Percentiles rank a stretch among this genome's conserved stretches.
These are phyloP conservation scores for Myiotriccus ornatus DNA, from an alignment of 2,797 vertebrate genomes.

Conservation along the genomic window DNA sequence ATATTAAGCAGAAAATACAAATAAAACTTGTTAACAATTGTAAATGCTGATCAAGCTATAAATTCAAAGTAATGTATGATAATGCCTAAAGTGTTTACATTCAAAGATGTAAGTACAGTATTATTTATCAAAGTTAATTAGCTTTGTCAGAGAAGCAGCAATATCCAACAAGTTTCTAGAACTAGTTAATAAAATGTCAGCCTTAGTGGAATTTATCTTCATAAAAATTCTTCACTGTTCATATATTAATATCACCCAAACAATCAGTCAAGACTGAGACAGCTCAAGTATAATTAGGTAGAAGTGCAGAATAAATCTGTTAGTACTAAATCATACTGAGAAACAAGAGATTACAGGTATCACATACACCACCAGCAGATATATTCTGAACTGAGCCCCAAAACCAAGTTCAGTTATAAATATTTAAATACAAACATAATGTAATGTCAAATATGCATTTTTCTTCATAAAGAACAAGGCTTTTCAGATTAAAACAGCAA, in stretches of 20 bases:
- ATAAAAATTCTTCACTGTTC: neutral
- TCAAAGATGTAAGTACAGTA: neutral
- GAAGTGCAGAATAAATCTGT: neutral
- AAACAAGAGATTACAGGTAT: neutral
- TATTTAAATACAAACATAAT: neutral
- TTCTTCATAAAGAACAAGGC: neutral
- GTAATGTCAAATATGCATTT: neutral
- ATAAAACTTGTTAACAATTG: neutral
- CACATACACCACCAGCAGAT: neutral
- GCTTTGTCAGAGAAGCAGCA: neutral
- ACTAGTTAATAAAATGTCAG: constrained; percentile 30
- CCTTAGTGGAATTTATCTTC: constrained; percentile 17
- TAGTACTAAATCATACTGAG: neutral
- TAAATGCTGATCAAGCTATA: neutral
- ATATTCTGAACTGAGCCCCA: neutral
- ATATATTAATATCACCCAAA: neutral
- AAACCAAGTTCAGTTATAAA: neutral
- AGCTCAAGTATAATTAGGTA: neutral
- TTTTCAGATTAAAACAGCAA: neutral
- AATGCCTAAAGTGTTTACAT: neutral
- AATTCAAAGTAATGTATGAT: neutral
- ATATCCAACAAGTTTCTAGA: neutral
- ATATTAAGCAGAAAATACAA: neutral
- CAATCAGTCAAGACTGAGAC: neutral
- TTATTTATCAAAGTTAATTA: constrained; percentile 46